These are phyloP conservation scores for Chaitophorus viminalis DNA, from an alignment of 2,888 invertebrate genomes.

Conservation along the genomic window DNA sequence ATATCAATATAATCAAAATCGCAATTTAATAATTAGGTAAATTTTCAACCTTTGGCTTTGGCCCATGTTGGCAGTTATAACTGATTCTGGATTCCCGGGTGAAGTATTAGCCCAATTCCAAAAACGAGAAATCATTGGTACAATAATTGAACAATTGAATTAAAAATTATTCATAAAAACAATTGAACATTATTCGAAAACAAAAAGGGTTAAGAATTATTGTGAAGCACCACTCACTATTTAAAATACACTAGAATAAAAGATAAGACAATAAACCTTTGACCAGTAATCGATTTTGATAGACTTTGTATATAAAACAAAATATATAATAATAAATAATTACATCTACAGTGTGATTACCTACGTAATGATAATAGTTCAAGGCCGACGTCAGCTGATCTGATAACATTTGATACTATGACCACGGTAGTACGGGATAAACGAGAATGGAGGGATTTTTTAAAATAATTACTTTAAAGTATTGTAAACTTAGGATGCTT, in stretches of 20 bases:
- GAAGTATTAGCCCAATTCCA: conserved; percentile 60
- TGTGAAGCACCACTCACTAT: conserved; percentile 1
- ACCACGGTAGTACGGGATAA: background rate
- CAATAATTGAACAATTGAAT: background rate
- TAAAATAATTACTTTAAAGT: background rate
- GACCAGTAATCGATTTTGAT: conserved; percentile 26
- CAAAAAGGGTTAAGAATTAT: background rate
- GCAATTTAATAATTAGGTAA: conserved; percentile 14
- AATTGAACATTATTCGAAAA: conserved; percentile 1
- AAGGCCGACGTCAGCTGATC: conserved; percentile 48
- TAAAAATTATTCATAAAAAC: background rate
- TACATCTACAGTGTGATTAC: conserved; percentile 21
- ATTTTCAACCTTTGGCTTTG: conserved; percentile 60
- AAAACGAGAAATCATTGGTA: conserved; percentile 54
- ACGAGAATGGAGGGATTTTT: conserved; percentile 8
- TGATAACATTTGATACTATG: background rate
- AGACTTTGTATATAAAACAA: conserved; percentile 31
- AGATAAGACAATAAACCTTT: conserved; percentile 23
- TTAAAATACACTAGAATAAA: conserved; percentile 27
- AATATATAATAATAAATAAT: conserved; percentile 35
- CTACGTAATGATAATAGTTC: conserved; percentile 44
- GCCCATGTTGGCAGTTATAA: conserved; percentile 56
- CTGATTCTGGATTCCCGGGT: conserved; percentile 55
- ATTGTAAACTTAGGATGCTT: background rate
- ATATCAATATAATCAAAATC: conserved; percentile 5